phyloP scores from a whole-genome alignment of 2,797 vertebrate genomes.

The Enteromius treurensis region DNA sequence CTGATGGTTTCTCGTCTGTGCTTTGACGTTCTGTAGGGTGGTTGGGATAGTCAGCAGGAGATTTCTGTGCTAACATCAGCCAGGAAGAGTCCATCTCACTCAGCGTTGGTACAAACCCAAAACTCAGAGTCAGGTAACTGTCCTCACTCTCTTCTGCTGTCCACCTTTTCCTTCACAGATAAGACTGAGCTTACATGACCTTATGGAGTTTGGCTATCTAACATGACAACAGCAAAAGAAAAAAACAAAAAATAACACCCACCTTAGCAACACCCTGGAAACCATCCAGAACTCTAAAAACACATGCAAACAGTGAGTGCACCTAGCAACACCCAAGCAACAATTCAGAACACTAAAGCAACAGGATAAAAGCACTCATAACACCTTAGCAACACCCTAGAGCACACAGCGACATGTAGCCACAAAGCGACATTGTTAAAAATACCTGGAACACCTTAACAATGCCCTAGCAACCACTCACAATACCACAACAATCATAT shows the following conservation, averaged over 20 bases:
- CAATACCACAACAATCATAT: not conserved
- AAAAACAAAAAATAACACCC: not conserved
- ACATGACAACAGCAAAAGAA: not conserved
- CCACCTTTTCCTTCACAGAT: not conserved
- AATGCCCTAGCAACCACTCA: not conserved
- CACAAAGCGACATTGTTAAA: not conserved
- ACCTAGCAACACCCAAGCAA: not conserved
- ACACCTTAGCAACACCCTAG: not conserved
- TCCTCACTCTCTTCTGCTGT: not conserved
- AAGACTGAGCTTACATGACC: not conserved
- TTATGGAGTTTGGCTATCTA: not conserved
- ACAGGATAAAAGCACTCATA: not conserved
- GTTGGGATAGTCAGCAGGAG: slow-evolving; percentile 94
- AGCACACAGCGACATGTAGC: too few relatives aligned
- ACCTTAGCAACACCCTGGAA: not conserved
- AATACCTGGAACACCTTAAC: not conserved
- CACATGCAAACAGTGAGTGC: not conserved
- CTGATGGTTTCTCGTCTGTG: not conserved
- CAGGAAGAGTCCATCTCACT: slow-evolving; percentile 75
- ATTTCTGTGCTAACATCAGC: slow-evolving; percentile 81
- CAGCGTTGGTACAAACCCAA: slow-evolving; percentile 68
- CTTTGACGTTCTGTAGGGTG: slow-evolving; percentile 74
- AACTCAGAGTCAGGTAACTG: slow-evolving; percentile 48
- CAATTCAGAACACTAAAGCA: not conserved
- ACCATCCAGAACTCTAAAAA: not conserved